Conservation (phyloP, 2,113 vertebrate genomes). For the Anolis carolinensis region DNA sequence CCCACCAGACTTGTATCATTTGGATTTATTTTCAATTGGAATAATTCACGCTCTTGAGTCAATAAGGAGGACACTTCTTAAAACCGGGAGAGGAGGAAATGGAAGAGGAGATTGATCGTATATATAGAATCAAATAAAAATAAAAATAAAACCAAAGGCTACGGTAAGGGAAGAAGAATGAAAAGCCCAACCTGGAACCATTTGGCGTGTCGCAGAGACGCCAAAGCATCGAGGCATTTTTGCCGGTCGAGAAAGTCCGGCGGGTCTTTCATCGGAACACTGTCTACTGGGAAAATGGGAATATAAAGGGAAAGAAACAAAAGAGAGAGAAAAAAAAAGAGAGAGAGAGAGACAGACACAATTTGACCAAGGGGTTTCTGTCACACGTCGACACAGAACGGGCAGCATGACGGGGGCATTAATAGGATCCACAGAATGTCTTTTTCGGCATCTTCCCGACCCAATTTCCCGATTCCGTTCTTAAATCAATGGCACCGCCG, state of each 20-base stretch:
- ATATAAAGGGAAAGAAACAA: conserved; percentile 8
- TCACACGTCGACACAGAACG: conserved; percentile 76
- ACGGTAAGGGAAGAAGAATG: conserved; percentile 86
- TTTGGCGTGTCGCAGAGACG: conserved; percentile 99
- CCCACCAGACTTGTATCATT: no score
- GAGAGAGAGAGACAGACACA: conserved; percentile 81
- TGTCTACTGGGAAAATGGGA: conserved; percentile 93
- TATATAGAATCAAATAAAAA: no score
- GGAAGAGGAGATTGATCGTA: no score
- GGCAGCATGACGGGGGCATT: conserved; percentile 74
- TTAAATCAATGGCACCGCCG: no score
- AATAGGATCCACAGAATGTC: conserved; percentile 79
- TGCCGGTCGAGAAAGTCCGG: conserved; percentile 99
- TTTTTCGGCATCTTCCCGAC: background rate
- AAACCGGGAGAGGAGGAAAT: no score
- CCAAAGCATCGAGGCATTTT: conserved; percentile 99
- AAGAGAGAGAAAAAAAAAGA: conserved; percentile 38
- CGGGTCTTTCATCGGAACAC: conserved; percentile 94
- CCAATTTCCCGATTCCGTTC: conserved; percentile 23
- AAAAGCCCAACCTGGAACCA: conserved; percentile 99
- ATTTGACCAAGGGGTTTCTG: conserved; percentile 84
- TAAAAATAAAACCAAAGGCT: conserved; percentile 72
- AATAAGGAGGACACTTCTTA: no score
- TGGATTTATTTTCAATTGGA: no score
- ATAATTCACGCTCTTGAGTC: no score